A percentile compares a stretch with the other conserved stretches of the same genome.
phyloP scores from a whole-genome alignment of 1,140 invertebrate species.

The Drosophila bipectinata region DNA sequence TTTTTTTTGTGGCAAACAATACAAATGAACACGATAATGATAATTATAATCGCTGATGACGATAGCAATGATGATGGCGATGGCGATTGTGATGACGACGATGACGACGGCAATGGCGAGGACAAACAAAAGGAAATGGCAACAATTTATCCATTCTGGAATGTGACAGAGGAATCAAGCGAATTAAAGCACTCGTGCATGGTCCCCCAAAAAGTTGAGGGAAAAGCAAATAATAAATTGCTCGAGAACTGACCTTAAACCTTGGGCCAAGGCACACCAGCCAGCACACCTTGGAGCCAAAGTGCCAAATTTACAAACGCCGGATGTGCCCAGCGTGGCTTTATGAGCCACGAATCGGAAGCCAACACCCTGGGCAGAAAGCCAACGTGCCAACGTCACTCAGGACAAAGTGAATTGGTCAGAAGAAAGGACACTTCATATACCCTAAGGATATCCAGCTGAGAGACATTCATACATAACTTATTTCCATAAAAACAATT shows the following conservation, averaged over 20 bases:
- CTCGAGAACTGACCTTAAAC: conserved; percentile 24
- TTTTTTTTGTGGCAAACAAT: conserved; percentile 45
- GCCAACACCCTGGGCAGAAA: conserved; percentile 5
- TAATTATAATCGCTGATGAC: conserved; percentile 52
- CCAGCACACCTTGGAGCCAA: conserved; percentile 18
- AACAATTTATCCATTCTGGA: conserved; percentile 69
- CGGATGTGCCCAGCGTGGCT: conserved; percentile 19
- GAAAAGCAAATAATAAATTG: conserved; percentile 69
- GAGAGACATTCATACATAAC: background rate
- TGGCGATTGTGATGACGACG: conserved; percentile 45
- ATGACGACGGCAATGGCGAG: conserved; percentile 43
- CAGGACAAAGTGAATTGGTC: conserved; percentile 7
- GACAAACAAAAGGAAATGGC: conserved; percentile 76
- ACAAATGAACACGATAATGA: conserved; percentile 60
- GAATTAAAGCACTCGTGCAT: conserved; percentile 58
- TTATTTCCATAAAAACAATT: background rate
- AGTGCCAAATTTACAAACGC: conserved; percentile 37
- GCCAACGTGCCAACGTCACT: conserved; percentile 6
- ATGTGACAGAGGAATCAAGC: conserved; percentile 43
- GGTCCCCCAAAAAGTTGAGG: conserved; percentile 34
- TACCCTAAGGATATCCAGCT: background rate
- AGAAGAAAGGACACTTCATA: conserved; percentile 16
- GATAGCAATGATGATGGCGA: conserved; percentile 26
- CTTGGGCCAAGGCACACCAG: conserved; percentile 1
- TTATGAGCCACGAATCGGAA: conserved; percentile 39